Conservation (phyloP, 2,113 vertebrate species). For the Lontra canadensis region DNA sequence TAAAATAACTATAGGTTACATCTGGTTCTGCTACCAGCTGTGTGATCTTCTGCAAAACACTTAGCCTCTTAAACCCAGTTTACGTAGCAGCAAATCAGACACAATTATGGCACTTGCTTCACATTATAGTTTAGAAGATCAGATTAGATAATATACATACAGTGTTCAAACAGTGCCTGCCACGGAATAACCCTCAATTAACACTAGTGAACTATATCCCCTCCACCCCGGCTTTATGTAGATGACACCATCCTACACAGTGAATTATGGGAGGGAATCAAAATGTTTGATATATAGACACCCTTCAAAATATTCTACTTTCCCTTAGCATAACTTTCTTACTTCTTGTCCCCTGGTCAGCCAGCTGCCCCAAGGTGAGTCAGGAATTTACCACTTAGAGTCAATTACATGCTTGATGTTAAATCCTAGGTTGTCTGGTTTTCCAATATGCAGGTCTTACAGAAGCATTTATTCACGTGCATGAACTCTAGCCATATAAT, state of each 20-base stretch:
- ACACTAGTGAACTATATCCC: background rate
- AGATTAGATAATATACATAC: background rate
- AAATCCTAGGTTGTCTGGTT: background rate
- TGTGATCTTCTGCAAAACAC: background rate
- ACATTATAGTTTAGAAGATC: background rate
- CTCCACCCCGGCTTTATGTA: background rate
- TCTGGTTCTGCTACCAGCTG: background rate
- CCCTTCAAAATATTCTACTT: background rate
- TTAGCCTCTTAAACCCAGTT: background rate
- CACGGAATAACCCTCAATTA: background rate
- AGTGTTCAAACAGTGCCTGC: background rate
- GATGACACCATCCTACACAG: background rate
- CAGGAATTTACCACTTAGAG: background rate
- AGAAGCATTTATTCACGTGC: background rate
- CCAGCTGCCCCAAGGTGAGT: background rate
- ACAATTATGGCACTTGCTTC: background rate
- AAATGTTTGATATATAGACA: background rate
- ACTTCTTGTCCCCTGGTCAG: background rate
- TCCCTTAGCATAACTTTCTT: background rate
- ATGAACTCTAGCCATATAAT: background rate
- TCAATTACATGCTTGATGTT: background rate
- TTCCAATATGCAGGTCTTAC: background rate
- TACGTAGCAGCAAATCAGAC: background rate
- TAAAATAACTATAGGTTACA: background rate
- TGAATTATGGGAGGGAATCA: background rate